Evolutionary conservation across 2,888 invertebrate genomes (phyloP).

Genomic region (Agrypnus murinus): DNA sequence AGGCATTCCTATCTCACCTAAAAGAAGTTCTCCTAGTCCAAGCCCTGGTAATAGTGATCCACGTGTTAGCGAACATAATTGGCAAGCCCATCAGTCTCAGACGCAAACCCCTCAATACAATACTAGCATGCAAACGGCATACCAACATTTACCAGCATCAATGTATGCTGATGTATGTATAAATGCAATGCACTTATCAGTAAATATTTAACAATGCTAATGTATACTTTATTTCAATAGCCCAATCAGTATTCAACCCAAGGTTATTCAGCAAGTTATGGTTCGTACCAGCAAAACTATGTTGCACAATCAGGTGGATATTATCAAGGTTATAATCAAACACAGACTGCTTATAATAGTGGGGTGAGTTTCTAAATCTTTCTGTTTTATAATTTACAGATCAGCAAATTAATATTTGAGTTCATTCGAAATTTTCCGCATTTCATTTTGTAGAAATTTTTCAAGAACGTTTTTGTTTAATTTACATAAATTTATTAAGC

Average conservation of each 20-base stretch:
- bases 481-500: conserved; percentile 12
- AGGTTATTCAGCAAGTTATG: conserved; percentile 51
- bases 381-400: too few species aligned
- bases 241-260: conserved; percentile 53
- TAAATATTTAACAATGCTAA: neutral
- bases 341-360: conserved; percentile 47
- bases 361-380: conserved; percentile 51
- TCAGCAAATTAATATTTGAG: too few species aligned
- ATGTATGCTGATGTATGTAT: conserved; percentile 55
- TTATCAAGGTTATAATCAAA: conserved; percentile 54
- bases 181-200: neutral
- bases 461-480: neutral
- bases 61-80: conserved; percentile 44
- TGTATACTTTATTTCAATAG: conserved; percentile 38
- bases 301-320: conserved; percentile 40
- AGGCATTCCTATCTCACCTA: conserved; percentile 46
- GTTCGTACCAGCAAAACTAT: conserved; percentile 53
- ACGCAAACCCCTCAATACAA: conserved; percentile 44
- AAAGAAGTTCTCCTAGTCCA: conserved; percentile 34
- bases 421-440: neutral
- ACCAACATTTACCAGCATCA: conserved; percentile 54
- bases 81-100: conserved; percentile 49
- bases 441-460: conserved; percentile 17
- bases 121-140: conserved; percentile 53
- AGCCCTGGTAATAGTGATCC: conserved; percentile 43